Evolutionary conservation across 2,888 invertebrate genomes (phyloP).

Genomic region (Sphaerophoria rueppellii): DNA sequence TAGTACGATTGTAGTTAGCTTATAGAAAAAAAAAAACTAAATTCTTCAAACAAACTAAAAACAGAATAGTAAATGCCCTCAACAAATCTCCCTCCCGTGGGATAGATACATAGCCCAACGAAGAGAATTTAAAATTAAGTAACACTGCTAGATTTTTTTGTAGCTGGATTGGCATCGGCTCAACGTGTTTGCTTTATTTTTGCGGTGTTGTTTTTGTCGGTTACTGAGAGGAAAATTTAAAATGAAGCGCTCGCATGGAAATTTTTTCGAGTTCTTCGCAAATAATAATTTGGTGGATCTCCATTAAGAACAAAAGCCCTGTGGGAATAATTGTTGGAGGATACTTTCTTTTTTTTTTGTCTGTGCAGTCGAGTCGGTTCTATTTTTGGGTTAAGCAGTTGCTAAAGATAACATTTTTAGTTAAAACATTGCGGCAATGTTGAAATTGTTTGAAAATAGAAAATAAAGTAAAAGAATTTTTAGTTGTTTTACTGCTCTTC

Average conservation of each 20-base stretch:
- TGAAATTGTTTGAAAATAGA: neutral
- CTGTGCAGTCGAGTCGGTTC: no score
- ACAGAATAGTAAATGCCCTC: no score
- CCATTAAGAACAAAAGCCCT: constrained; percentile 68
- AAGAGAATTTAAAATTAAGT: no score
- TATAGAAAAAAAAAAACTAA: no score
- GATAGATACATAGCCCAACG: no score
- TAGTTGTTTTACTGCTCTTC: no score
- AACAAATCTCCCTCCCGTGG: no score
- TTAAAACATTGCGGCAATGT: neutral
- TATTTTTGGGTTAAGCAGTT: constrained; percentile 17
- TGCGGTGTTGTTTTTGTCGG: constrained; percentile 9
- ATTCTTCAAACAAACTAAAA: no score
- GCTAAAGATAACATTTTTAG: constrained; percentile 27
- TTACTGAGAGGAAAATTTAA: constrained; percentile 40
- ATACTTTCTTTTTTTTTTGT: neutral
- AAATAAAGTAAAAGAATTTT: no score
- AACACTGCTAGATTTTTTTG: no score
- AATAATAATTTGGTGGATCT: constrained; percentile 70
- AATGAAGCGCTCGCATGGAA: constrained; percentile 40
- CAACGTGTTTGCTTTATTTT: neutral
- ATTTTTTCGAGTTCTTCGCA: constrained; percentile 66
- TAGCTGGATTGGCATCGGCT: constrained; percentile 41
- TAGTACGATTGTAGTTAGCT: no score
- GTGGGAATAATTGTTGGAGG: constrained; percentile 32